These are phyloP conservation scores for Diaphora mendica DNA, from an alignment of 2,888 invertebrate genomes.

Conservation along the genomic window DNA sequence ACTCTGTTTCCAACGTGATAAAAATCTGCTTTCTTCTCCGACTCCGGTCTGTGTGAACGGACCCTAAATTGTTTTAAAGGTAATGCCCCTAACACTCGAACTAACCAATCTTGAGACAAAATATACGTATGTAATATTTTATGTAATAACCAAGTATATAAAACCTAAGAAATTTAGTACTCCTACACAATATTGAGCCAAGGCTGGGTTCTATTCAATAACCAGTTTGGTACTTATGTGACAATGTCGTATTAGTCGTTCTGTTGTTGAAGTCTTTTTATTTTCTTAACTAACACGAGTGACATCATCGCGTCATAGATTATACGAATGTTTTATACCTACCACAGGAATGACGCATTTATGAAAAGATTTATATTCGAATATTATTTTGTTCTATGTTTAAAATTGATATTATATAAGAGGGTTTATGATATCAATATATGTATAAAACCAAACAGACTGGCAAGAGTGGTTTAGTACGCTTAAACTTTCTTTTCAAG, in stretches of 20 bases:
- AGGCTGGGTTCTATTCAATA: not conserved
- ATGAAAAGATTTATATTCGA: not conserved
- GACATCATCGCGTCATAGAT: conserved; percentile 51
- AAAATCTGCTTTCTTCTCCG: no score
- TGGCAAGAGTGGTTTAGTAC: no score
- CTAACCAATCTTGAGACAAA: not conserved
- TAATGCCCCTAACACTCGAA: not conserved
- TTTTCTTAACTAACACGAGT: conserved; percentile 23
- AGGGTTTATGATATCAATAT: not conserved
- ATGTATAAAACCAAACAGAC: no score
- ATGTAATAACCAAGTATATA: not conserved
- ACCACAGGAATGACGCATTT: not conserved
- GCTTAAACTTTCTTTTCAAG: no score
- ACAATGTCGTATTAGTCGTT: not conserved
- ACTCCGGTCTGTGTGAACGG: no score
- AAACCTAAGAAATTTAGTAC: not conserved
- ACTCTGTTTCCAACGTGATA: no score
- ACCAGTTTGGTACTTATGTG: conserved; percentile 26
- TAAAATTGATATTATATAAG: not conserved
- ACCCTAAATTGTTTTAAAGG: no score
- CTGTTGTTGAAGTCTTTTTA: conserved; percentile 29
- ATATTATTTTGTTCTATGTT: not conserved
- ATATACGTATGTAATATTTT: not conserved
- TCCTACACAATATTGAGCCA: not conserved
- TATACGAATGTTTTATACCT: conserved; percentile 37